These are phyloP conservation scores for Creontiades dilutus DNA, from an alignment of 2,888 invertebrate species.

Conservation along the genomic window DNA sequence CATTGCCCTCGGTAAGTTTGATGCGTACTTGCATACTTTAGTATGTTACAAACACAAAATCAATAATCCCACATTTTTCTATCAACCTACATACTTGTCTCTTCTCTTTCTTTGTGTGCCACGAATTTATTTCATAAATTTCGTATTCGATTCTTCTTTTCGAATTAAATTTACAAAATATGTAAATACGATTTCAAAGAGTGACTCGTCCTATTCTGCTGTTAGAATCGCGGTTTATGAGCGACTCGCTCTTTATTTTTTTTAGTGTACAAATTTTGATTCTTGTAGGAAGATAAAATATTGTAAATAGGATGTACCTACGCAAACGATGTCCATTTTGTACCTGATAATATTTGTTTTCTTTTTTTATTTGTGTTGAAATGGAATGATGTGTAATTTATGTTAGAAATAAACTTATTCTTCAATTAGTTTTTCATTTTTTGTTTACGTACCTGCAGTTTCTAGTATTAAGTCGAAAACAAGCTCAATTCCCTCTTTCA, in stretches of 20 bases:
- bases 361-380: conserved; percentile 37
- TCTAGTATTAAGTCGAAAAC: too few species aligned
- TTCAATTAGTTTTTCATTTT: not conserved
- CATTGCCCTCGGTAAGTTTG: too few species aligned
- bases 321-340: conserved; percentile 40
- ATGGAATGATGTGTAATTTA: conserved; percentile 33
- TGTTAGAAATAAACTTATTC: conserved; percentile 39
- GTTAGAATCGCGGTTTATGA: not conserved
- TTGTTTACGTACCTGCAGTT: not conserved
- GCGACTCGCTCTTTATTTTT: conserved; percentile 26
- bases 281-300: not conserved
- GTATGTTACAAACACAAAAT: too few species aligned
- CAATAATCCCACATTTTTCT: too few species aligned
- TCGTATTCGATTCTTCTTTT: not conserved
- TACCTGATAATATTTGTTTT: conserved; percentile 34
- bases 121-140: conserved; percentile 11
- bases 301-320: not conserved
- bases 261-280: not conserved
- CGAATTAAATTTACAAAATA: not conserved
- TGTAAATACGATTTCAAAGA: conserved; percentile 12
- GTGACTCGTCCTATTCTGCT: conserved; percentile 14
- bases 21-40: too few species aligned
- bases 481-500: too few species aligned
- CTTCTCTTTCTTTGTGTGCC: not conserved
- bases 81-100: too few species aligned